Evolutionary conservation across 2,888 invertebrate genomes (phyloP).

Genomic region (Pseudoips prasinana): DNA sequence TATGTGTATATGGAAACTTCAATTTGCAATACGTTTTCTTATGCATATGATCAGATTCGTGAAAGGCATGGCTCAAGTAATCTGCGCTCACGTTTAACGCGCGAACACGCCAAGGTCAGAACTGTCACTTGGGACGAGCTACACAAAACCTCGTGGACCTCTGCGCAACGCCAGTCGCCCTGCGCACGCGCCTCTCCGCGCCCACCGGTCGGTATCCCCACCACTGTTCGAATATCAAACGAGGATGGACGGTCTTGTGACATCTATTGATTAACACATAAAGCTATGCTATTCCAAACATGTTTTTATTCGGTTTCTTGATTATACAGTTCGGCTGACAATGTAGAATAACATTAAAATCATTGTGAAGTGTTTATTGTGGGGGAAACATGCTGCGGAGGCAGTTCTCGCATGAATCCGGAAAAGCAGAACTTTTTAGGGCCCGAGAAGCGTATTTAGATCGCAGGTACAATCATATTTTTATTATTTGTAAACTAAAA

Average conservation of each 20-base stretch:
- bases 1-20: too few species aligned
- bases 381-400: slow-evolving; percentile 56
- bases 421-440: slow-evolving; percentile 60
- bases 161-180: slow-evolving; percentile 39
- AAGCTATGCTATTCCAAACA: slow-evolving; percentile 1
- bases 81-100: slow-evolving; percentile 42
- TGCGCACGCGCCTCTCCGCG: slow-evolving; percentile 43
- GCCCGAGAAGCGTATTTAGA: slow-evolving; percentile 68
- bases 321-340: neutral
- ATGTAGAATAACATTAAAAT: slow-evolving; percentile 11
- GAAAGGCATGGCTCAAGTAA: slow-evolving; percentile 31
- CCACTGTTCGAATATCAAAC: slow-evolving; percentile 10
- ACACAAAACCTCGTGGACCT: slow-evolving; percentile 45
- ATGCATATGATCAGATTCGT: slow-evolving; percentile 38
- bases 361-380: slow-evolving; percentile 16
- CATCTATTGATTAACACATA: slow-evolving; percentile 19
- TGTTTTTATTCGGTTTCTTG: slow-evolving; percentile 2
- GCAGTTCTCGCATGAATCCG: slow-evolving; percentile 74
- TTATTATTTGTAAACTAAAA: too few species aligned
- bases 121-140: slow-evolving; percentile 58
- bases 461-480: slow-evolving; percentile 50
- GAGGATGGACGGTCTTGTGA: slow-evolving; percentile 9
- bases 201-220: slow-evolving; percentile 9
- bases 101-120: slow-evolving; percentile 59
- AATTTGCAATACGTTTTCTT: too few species aligned